phyloP scores from a whole-genome alignment of 2,888 invertebrate species.

The Macrophya alboannulata region DNA sequence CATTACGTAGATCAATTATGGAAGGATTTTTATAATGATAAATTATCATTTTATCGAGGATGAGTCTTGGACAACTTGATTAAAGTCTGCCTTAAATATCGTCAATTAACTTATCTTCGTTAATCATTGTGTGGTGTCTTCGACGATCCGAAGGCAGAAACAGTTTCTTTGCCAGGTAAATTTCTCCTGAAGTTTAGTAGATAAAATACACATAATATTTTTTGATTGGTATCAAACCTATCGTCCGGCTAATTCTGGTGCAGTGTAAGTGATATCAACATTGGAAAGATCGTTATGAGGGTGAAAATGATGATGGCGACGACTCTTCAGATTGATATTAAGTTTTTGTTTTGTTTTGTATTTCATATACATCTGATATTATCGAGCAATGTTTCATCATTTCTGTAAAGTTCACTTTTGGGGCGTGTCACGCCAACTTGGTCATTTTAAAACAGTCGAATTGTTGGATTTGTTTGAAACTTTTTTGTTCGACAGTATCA shows the following conservation, averaged over 20 bases:
- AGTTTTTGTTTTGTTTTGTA: background rate
- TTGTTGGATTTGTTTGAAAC: background rate
- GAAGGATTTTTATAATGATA: background rate
- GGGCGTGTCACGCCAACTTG: background rate
- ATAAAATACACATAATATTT: background rate
- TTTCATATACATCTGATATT: background rate
- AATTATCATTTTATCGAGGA: constrained; percentile 18
- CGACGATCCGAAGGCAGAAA: background rate
- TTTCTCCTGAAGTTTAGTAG: background rate
- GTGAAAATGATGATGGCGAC: background rate
- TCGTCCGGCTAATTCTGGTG: background rate
- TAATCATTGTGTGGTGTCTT: background rate
- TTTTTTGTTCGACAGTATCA: background rate
- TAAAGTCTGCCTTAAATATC: background rate
- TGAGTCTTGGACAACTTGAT: background rate
- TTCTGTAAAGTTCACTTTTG: background rate
- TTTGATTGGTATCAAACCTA: background rate
- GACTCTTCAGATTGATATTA: background rate
- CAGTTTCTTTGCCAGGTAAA: constrained; percentile 22
- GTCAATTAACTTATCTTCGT: background rate
- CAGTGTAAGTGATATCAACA: background rate
- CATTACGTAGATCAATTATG: constrained; percentile 10
- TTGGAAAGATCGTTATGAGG: background rate
- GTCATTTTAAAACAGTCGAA: background rate
- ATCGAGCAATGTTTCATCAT: background rate